Conservation (phyloP, 2,888 invertebrate species). For the Rhodophaea formosa region DNA sequence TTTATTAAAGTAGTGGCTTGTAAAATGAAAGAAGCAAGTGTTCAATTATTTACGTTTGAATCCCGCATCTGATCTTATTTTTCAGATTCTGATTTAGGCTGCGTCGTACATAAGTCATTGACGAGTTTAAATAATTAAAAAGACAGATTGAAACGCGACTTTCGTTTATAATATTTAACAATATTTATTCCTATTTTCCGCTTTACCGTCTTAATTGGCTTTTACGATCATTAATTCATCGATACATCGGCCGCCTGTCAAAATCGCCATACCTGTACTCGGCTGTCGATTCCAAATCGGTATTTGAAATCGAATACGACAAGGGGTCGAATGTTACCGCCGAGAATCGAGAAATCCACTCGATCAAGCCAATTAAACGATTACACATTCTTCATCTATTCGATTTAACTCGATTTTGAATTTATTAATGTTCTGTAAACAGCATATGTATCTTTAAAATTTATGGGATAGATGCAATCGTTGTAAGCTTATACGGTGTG, state of each 20-base stretch:
- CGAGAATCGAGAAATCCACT: conserved; percentile 15
- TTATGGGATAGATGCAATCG: conserved; percentile 75
- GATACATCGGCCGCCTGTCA: conserved; percentile 26
- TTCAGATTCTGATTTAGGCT: no score
- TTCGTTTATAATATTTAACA: not conserved
- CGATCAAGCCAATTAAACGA: conserved; percentile 17
- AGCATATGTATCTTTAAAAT: conserved; percentile 66
- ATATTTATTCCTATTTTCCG: conserved; percentile 26
- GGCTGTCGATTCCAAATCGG: conserved; percentile 16
- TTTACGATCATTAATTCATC: conserved; percentile 31
- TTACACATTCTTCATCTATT: conserved; percentile 19
- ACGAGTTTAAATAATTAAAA: conserved; percentile 14
- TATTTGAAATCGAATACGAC: conserved; percentile 19
- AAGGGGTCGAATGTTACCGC: conserved; percentile 17
- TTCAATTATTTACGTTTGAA: no score
- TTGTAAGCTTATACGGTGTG: conserved; percentile 47
- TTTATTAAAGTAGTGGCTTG: no score
- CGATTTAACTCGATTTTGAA: conserved; percentile 7
- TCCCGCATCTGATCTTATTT: no score
- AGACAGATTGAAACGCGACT: conserved; percentile 1
- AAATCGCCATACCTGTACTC: conserved; percentile 17
- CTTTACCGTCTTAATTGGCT: conserved; percentile 28
- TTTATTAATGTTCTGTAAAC: conserved; percentile 35
- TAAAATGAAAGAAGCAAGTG: no score
- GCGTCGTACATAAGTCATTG: no score